phyloP scores from a whole-genome alignment of 2,797 vertebrate genomes.

The Loris lydekkerianus region DNA sequence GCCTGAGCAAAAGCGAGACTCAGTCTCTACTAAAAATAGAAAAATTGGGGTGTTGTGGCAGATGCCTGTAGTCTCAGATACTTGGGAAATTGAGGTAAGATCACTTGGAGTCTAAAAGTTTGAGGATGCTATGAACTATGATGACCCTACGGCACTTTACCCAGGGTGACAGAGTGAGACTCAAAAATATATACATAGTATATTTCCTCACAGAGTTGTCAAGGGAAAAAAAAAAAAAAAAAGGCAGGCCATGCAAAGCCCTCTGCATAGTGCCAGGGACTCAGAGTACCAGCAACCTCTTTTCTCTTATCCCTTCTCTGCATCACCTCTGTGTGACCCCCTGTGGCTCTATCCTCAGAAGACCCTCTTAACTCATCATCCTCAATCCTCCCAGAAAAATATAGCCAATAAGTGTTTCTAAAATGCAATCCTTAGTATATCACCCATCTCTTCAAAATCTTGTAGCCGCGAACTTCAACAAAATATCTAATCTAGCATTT shows the following conservation, averaged over 20 bases:
- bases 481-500: neutral
- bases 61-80: too few species aligned
- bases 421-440: neutral
- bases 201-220: neutral
- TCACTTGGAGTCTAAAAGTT: too few species aligned
- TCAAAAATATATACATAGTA: neutral
- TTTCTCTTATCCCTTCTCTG: neutral
- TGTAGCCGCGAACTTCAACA: neutral
- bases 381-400: neutral
- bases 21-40: too few species aligned
- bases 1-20: too few species aligned
- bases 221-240: neutral
- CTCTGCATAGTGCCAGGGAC: neutral
- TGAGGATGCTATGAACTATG: too few species aligned
- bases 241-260: neutral
- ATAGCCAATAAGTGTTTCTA: neutral
- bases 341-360: neutral
- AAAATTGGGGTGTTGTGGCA: too few species aligned
- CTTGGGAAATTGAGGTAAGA: too few species aligned
- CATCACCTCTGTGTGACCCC: neutral
- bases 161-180: too few species aligned
- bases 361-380: neutral
- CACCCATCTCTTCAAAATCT: neutral
- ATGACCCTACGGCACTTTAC: too few species aligned
- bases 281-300: neutral